Base-by-base conservation (phyloP, 2,888 invertebrate species). In the Mayetiola destructor region DNA sequence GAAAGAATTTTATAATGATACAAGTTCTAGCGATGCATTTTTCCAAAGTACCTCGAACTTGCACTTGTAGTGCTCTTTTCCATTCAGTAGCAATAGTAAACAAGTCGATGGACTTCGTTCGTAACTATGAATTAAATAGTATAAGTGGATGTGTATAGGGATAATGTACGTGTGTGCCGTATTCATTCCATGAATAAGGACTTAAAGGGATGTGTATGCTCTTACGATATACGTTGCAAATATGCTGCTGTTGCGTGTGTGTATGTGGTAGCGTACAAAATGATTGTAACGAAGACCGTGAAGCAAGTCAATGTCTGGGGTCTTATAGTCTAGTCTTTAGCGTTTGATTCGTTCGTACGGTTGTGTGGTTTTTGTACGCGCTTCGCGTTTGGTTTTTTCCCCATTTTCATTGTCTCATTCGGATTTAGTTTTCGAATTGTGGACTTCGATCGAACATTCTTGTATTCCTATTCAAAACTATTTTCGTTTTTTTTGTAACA, bases 281-380 rank as follows among this genome's bases (percentile, higher is more conserved):
- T 48, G 27, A 48, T 27, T 8, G 8, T 29, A 32, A 53, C 53
- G 20, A 53, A 53, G 30, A 32, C 48, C 48, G 48, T 48, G 48
- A 48, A 48, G 23, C 27, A 27, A 48, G 48, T 48, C 3, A 48
- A 48, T 23, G 48, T 27, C 55, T 55, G 55, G 55, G 55, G 55
- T 55, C 55, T 36, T 27, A 37, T 14, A 23, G 55, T 55, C 55
- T 55, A 55, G 55, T 55, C 55, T 37, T 55, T 27, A 53, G 10
- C 30, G 18, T 53, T 53, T 32, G 29, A 53, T 53, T 30, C 53
- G 29, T 53, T 53, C 30, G 32, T 32, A 30, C 32, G 53, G 53
- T 53, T 53, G 53, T 53, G 32, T 53, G 18, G n/a, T 20, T 14
- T 12, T 14, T n/a, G 10, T 18, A 53, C 29, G 18, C 48, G 48